Evolutionary conservation across 2,797 vertebrate species (phyloP), one percentile per base, ranked within the genome.

Genomic region (Squalus acanthias): DNA sequence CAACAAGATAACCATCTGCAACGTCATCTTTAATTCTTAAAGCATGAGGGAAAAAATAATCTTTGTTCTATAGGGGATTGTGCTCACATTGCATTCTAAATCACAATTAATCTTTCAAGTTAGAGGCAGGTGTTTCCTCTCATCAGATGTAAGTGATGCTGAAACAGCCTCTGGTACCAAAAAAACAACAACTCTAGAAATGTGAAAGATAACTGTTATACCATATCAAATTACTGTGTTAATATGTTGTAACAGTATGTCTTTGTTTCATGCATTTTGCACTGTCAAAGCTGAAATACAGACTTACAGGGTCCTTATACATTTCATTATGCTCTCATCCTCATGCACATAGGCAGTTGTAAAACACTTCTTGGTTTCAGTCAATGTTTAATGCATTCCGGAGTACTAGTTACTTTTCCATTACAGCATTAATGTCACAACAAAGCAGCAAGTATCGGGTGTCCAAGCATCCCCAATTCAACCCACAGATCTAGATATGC

Each of bases 231-330:
- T 53, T 72, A 53, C 67, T 74, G 5, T 50, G 39, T 70, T 50
- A 53, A 95, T 94, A 95, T 72, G 9, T 95, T 95, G 93, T 12
- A 95, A 95, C 93, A 95, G 67, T 50, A 46, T 26, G 39, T 17
- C 39, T 95, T 95, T 95, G 39, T 95, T 95, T 70, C n/a, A 29
- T 67, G 65, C 3, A 89, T 94, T 94, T 94, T 69, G 93, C 17
- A 29, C 50, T 95, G 67, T 95, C 67, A 95, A 95, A 72, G 65
- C 39, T 70, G 46, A 53, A 70, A 70, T 69, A 39, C 33, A 95
- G 93, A 72, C 60, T n/a, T 92, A 63, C 46, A 20, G 20, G 20
- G n/a, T 70, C 39, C 20, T 22, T 69, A 22, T 24, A 24, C 17
- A 39, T 39, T 69, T 93, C 7, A 67, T 26, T 72, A 72, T 13